These are phyloP conservation scores for Dinothrombium tinctorium DNA, from an alignment of 1,140 invertebrate genomes.

Conservation along the genomic window DNA sequence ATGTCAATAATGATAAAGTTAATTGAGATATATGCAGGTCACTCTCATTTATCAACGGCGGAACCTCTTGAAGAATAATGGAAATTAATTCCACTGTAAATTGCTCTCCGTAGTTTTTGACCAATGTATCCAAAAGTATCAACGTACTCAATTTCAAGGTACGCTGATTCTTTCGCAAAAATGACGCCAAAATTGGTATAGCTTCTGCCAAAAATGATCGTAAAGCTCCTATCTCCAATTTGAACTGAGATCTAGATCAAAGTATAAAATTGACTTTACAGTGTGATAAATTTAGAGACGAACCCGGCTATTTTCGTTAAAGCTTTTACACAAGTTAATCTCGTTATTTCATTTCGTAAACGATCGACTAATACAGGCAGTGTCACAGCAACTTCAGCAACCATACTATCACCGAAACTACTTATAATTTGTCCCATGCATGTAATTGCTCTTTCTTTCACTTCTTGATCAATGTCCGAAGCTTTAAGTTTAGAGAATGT, in stretches of 20 bases:
- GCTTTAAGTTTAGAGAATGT: slow-evolving; percentile 63
- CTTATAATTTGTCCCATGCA: slow-evolving; percentile 88
- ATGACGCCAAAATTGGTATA: slow-evolving; percentile 71
- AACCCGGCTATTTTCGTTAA: slow-evolving; percentile 65
- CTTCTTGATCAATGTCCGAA: slow-evolving; percentile 94
- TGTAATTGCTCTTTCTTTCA: slow-evolving; percentile 87
- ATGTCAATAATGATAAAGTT: slow-evolving; percentile 25
- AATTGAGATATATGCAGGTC: slow-evolving; percentile 72
- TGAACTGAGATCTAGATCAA: slow-evolving; percentile 41
- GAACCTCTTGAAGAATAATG: slow-evolving; percentile 56
- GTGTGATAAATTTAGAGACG: slow-evolving; percentile 1
- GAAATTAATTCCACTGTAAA: slow-evolving; percentile 43
- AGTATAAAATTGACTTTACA: slow-evolving; percentile 3
- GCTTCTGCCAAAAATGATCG: slow-evolving; percentile 68
- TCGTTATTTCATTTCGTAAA: slow-evolving; percentile 83
- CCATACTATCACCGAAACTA: slow-evolving; percentile 60
- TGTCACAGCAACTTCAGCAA: slow-evolving; percentile 50
- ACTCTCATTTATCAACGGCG: slow-evolving; percentile 65
- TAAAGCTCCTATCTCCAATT: slow-evolving; percentile 61
- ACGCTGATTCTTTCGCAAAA: slow-evolving; percentile 87
- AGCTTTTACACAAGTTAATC: slow-evolving; percentile 83
- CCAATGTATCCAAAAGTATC: slow-evolving; percentile 64
- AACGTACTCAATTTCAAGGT: slow-evolving; percentile 77
- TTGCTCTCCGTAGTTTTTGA: slow-evolving; percentile 46
- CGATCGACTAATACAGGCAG: slow-evolving; percentile 82